Evolutionary conservation across 2,113 vertebrate species (phyloP).

Genomic region (Laterallus jamaicensis): DNA sequence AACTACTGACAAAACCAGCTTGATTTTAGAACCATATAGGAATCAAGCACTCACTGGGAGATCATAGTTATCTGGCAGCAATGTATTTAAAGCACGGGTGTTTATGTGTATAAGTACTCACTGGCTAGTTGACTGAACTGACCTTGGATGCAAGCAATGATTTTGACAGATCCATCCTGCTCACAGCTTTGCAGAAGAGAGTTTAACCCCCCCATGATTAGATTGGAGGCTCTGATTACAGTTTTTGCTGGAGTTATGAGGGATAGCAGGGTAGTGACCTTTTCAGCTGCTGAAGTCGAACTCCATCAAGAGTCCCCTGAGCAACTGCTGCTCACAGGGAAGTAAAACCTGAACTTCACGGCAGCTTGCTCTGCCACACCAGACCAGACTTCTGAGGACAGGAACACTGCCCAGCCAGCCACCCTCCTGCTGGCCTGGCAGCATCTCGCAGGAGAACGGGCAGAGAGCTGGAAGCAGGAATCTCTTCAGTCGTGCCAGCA

Average conservation of each 20-base stretch:
- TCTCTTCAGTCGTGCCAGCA: not conserved
- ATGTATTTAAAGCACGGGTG: not conserved
- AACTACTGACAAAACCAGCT: slow-evolving; percentile 7
- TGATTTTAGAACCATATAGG: not conserved
- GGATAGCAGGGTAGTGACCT: not conserved
- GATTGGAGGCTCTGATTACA: not conserved
- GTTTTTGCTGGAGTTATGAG: not conserved
- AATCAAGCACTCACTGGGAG: not conserved
- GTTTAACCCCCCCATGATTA: not conserved
- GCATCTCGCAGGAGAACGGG: not conserved
- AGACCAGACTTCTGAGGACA: not conserved
- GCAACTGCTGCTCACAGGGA: not conserved
- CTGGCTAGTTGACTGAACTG: not conserved
- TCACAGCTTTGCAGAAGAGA: not conserved
- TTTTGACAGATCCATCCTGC: not conserved
- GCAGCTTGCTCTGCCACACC: not conserved
- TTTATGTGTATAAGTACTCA: not conserved
- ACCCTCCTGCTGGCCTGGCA: not conserved
- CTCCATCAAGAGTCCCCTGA: not conserved
- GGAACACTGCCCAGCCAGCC: not conserved
- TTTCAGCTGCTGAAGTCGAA: not conserved
- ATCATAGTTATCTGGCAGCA: not conserved
- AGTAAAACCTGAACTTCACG: not conserved
- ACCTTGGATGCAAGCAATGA: not conserved
- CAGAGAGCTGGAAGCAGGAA: not conserved